phyloP scores from a whole-genome alignment of 2,888 invertebrate species.

The Steinernema carpocapsae region DNA sequence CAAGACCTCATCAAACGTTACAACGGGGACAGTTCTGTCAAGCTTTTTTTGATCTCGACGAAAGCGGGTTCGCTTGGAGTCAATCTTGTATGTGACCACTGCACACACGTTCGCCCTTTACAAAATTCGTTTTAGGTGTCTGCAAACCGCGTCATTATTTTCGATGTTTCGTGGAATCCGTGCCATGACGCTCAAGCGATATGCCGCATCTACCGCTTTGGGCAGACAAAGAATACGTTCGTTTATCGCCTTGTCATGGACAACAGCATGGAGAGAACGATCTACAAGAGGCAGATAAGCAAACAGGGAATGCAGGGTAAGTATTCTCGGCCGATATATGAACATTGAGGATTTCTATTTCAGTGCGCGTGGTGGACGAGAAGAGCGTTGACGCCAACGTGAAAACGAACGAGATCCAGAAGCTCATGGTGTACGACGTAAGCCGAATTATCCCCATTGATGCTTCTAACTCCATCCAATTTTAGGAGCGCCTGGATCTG shows the following conservation, averaged over 20 bases:
- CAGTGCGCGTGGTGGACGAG: conserved; percentile 94
- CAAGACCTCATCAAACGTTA: conserved; percentile 95
- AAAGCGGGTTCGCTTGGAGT: conserved; percentile 77
- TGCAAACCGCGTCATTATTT: conserved; percentile 93
- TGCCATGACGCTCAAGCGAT: conserved; percentile 85
- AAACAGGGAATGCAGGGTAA: conserved; percentile 89
- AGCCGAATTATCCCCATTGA: conserved; percentile 35
- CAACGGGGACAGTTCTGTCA: conserved; percentile 84
- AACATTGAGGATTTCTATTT: conserved; percentile 39
- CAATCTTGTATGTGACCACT: conserved; percentile 80
- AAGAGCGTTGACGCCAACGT: conserved; percentile 87
- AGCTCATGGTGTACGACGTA: conserved; percentile 73
- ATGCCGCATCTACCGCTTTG: conserved; percentile 74
- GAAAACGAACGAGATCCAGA: conserved; percentile 74
- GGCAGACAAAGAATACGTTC: conserved; percentile 90
- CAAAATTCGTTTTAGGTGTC: conserved; percentile 70
- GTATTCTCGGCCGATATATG: conserved; percentile 36
- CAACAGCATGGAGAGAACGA: conserved; percentile 93
- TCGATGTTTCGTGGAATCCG: conserved; percentile 99
- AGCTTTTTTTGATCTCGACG: conserved; percentile 92
- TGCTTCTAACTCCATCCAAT: background rate
- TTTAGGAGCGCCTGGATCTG: conserved; percentile 54
- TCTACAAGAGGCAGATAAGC: conserved; percentile 95
- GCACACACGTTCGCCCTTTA: background rate
- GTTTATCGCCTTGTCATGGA: conserved; percentile 96